Conservation (phyloP, 2,797 vertebrate genomes). For the Acanthurus lineatus region DNA sequence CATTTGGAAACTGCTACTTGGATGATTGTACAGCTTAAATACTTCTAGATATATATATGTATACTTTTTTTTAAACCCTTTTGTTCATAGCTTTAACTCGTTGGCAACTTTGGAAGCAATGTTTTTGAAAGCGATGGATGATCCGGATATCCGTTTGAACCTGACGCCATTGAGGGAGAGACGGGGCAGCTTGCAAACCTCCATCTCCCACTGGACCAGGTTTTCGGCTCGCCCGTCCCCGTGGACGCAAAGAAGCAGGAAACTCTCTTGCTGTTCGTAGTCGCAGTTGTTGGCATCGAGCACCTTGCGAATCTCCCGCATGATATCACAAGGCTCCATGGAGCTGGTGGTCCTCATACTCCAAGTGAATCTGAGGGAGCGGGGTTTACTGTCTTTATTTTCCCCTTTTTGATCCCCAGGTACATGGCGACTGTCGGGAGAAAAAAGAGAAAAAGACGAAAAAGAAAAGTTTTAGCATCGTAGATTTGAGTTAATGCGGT, state of each 20-base stretch:
- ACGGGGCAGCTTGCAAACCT: slow-evolving; percentile 96
- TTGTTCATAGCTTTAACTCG: slow-evolving; percentile 96
- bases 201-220: slow-evolving; percentile 99
- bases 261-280: slow-evolving; percentile 96
- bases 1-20: slow-evolving; percentile 92
- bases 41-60: slow-evolving; percentile 83
- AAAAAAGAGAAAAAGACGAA: slow-evolving; percentile 67
- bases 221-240: slow-evolving; percentile 92
- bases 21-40: slow-evolving; percentile 94
- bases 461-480: background rate
- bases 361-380: slow-evolving; percentile 94
- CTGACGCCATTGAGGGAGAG: slow-evolving; percentile 96
- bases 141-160: slow-evolving; percentile 97
- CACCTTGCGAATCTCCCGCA: slow-evolving; percentile 97
- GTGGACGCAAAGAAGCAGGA: slow-evolving; percentile 96
- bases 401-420: slow-evolving; percentile 95
- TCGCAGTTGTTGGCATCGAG: slow-evolving; percentile 97
- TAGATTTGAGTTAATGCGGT: background rate
- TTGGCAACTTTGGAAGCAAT: slow-evolving; percentile 98
- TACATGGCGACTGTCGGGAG: slow-evolving; percentile 93
- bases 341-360: slow-evolving; percentile 98
- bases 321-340: slow-evolving; percentile 97
- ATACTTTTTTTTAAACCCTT: slow-evolving; percentile 66
- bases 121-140: slow-evolving; percentile 98
- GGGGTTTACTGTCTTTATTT: slow-evolving; percentile 94